phyloP scores from a whole-genome alignment of 2,797 vertebrate species.

The Parambassis ranga region DNA sequence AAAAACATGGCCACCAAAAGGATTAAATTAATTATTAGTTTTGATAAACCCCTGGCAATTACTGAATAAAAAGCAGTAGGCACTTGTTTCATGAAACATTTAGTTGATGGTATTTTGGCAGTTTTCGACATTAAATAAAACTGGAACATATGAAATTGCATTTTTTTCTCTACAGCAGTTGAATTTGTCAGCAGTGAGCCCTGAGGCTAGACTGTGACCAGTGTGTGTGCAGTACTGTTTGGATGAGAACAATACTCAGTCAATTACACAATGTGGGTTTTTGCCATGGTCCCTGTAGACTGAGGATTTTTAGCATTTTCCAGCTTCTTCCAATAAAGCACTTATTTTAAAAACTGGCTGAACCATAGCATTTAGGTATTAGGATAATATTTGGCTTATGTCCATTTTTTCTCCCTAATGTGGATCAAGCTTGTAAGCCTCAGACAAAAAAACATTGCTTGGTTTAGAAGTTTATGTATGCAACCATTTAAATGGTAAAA shows the following conservation, averaged over 20 bases:
- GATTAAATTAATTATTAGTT: constrained; percentile 27
- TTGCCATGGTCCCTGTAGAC: constrained; percentile 7
- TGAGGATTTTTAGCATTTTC: constrained; percentile 34
- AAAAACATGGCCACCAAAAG: constrained; percentile 10
- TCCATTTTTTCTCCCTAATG: not conserved
- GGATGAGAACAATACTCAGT: constrained; percentile 40
- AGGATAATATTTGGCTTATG: constrained; percentile 37
- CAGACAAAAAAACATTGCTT: constrained; percentile 12
- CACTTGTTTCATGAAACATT: not conserved
- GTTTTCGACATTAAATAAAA: constrained; percentile 24
- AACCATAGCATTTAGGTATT: constrained; percentile 26
- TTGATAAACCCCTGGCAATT: constrained; percentile 21
- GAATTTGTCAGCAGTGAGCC: constrained; percentile 28
- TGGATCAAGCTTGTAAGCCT: constrained; percentile 47
- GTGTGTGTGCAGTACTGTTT: constrained; percentile 20
- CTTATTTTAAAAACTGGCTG: constrained; percentile 17
- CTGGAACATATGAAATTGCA: not conserved
- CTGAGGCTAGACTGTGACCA: constrained; percentile 17
- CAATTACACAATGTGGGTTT: constrained; percentile 29
- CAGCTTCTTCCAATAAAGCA: not conserved
- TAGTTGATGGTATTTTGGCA: constrained; percentile 12
- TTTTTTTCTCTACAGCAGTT: constrained; percentile 11
- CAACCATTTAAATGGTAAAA: constrained; percentile 9
- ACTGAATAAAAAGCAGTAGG: constrained; percentile 8
- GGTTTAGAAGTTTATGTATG: constrained; percentile 30